Base-by-base conservation (phyloP, 1,140 invertebrate genomes). In the Phymorhynchus buccinoides region DNA sequence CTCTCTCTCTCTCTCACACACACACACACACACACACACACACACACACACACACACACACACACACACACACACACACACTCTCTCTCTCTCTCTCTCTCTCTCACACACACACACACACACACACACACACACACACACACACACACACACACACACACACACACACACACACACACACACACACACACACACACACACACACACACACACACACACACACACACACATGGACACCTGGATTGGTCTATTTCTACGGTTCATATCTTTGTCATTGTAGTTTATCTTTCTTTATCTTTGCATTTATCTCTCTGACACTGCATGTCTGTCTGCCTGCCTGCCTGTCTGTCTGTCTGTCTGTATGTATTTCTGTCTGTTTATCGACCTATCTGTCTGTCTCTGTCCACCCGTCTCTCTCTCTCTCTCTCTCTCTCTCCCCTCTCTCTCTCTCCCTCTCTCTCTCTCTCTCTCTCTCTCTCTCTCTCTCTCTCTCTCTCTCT, bases 371-470 rank as follows among this genome's bases (percentile, higher is more conserved):
- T 35, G 7, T n/a, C 68, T 30, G 12, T 73, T n/a, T 73, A 9
- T 56, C 39, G 18, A 52, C 30, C 18, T 27, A 4, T 56, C 37
- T 35, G 4, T 56, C 56, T 35, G 18, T 42, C 62, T 62, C 56
- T 62, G 7, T 66, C n/a, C n/a, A n/a, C n/a, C n/a, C n/a, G n/a
- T n/a, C n/a, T n/a, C n/a, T n/a, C n/a, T n/a, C n/a, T n/a, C 52
- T 37, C 32, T 37, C 81, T 83, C n/a, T 68, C n/a, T 66, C n/a
- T 68, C 32, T 68, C 81, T 83, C 62, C 41, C 37, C 81, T 37
- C n/a, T 27, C 81, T 32, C 37, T 32, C 35, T 32, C 81, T 7
- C 3, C 27, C n/a, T 22, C 39, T 18, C 37, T 16, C 16, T 62
- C 68, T 56, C 6, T 83, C 52, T 68, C 4, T 41, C 27, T 83